Evolutionary conservation across 2,797 vertebrate species (phyloP), one percentile per base, ranked within the genome.

Genomic region (Strix occidentalis): DNA sequence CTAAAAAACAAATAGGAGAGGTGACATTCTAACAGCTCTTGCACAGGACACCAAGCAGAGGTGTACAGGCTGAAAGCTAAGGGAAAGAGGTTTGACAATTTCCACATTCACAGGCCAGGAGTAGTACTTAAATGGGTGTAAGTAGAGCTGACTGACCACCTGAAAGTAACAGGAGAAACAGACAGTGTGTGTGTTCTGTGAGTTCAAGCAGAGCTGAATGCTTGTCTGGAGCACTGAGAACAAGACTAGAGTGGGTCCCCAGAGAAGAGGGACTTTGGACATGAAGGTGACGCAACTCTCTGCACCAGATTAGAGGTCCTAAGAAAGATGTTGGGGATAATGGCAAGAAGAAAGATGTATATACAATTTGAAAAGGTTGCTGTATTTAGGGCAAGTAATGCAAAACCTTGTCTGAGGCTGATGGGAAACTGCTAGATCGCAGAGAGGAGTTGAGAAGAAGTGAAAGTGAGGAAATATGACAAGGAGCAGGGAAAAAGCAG

Each of bases 321-420:
- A 72, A 84, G 83, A 92, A 78, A 95, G 13, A 71, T 15, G 28
- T 24, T 0, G 0, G 33, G 72, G 54, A 65, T 20, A 63, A 92
- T 28, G 33, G 23, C 14, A 68, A 92, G 69, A 66, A 41, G 68
- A 64, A 93, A 84, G 26, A 82, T 26, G 37, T 31, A 72, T 87
- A 54, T 28, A 60, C 12, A 46, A 26, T 72, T 78, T 69, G 76
- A 43, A 91, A 87, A 65, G 1, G 3, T 65, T 84, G 7, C 39
- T 92, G 65, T 81, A 86, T 92, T 93, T 83, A 90, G 50, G 61
- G 6, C 19, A 84, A 87, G 46, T 58, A 78, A 79, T 29, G 51
- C 2, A 9, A 94, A 93, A 87, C 35, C 16, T 83, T 75, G 9
- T 92, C 54, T 68, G 54, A 91, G 56, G 56, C 51, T 83, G 74